Conservation (phyloP, 2,113 vertebrate species). For the Scytalopus superciliaris region DNA sequence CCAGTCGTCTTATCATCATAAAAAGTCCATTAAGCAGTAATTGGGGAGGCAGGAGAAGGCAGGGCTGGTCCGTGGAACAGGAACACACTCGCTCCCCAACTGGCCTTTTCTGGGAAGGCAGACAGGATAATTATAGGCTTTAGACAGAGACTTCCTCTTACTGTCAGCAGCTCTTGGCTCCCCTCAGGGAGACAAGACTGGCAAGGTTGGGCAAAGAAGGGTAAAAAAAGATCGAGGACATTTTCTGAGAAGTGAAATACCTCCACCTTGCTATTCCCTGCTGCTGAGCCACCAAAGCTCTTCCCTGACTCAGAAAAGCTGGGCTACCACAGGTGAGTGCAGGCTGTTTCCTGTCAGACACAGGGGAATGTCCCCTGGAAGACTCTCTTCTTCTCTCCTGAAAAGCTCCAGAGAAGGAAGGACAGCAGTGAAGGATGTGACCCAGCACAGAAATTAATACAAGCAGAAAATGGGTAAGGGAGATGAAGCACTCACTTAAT, state of each 20-base stretch:
- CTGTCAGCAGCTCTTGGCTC: constrained; percentile 59
- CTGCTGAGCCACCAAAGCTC: not conserved
- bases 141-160: constrained; percentile 59
- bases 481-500: not conserved
- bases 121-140: constrained; percentile 72
- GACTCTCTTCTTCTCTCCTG: not conserved
- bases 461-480: not conserved
- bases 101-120: constrained; percentile 65
- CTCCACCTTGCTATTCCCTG: constrained; percentile 17
- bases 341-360: not conserved
- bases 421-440: not conserved
- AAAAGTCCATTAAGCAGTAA: constrained; percentile 72
- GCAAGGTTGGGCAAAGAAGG: constrained; percentile 42
- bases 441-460: not conserved
- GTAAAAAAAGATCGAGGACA: not conserved
- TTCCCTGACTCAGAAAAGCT: not conserved
- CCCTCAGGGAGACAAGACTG: constrained; percentile 38
- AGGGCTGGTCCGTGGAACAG: not conserved
- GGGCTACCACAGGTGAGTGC: not conserved
- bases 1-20: constrained; percentile 56
- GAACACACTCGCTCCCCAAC: constrained; percentile 26
- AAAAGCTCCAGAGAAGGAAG: not conserved
- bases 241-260: not conserved
- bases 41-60: constrained; percentile 49
- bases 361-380: not conserved